Evolutionary conservation across 2,797 vertebrate genomes (phyloP).

Genomic region (Malurus leucopterus): DNA sequence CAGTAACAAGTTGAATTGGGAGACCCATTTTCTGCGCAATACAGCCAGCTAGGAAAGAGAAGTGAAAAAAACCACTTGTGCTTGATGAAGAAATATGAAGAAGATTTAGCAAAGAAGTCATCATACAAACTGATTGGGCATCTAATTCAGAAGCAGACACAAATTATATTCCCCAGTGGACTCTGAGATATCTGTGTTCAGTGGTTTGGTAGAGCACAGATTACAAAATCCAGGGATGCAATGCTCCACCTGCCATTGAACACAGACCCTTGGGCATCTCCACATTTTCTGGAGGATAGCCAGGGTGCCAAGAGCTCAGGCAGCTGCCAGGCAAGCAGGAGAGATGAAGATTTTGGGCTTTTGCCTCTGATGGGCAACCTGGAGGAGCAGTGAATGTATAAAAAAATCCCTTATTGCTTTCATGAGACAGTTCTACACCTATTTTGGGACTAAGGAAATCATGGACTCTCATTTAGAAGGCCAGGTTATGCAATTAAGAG

Average conservation of each 20-base stretch:
- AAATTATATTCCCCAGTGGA: neutral
- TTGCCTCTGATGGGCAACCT: neutral
- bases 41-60: slow-evolving; percentile 76
- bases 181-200: neutral
- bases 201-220: neutral
- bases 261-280: neutral
- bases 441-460: neutral
- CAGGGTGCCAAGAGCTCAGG: neutral
- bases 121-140: neutral
- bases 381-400: neutral
- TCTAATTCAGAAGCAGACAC: neutral
- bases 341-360: neutral
- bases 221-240: neutral
- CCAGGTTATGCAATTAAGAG: neutral
- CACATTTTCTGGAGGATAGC: neutral
- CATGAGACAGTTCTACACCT: neutral
- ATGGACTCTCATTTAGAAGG: neutral
- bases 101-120: neutral
- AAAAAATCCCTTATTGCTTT: neutral
- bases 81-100: neutral
- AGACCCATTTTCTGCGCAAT: slow-evolving; percentile 88
- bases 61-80: neutral
- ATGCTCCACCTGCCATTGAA: neutral
- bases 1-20: slow-evolving; percentile 81
- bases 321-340: neutral